Percentiles rank a stretch among this genome's conserved stretches.
Evolutionary conservation across 35 echinoderm and acorn worm genomes (phyloP).

Genomic region (Apostichopus californicus): DNA sequence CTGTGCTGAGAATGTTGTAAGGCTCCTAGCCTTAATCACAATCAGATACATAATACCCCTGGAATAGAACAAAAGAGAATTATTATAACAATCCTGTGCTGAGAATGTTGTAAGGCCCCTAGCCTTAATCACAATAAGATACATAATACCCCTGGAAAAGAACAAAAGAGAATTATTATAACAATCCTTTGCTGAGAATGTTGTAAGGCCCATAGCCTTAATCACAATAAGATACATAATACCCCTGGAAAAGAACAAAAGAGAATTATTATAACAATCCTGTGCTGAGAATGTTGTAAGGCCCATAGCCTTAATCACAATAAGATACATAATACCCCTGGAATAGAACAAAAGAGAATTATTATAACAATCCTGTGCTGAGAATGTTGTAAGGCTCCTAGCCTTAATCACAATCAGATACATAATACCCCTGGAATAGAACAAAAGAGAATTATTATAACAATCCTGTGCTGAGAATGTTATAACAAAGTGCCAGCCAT

Average conservation of each 20-base stretch:
- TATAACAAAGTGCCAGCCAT: too few relatives aligned
- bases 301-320: conserved; percentile 53
- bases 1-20: too few relatives aligned
- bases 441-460: neutral
- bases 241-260: conserved; percentile 57
- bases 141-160: too few relatives aligned
- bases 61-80: too few relatives aligned
- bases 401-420: conserved; percentile 64
- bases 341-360: neutral
- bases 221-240: conserved; percentile 83
- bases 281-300: conserved; percentile 53
- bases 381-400: conserved; percentile 6
- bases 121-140: too few relatives aligned
- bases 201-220: neutral
- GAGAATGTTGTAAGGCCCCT: too few relatives aligned
- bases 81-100: too few relatives aligned
- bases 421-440: conserved; percentile 77
- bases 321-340: conserved; percentile 84
- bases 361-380: conserved; percentile 67
- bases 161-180: too few relatives aligned
- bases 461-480: too few relatives aligned
- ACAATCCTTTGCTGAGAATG: conserved; percentile 67
- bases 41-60: too few relatives aligned
- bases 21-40: too few relatives aligned
- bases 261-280: conserved; percentile 55